These are phyloP conservation scores for Epirrita christyi DNA, from an alignment of 2,888 invertebrate species.

Conservation along the genomic window DNA sequence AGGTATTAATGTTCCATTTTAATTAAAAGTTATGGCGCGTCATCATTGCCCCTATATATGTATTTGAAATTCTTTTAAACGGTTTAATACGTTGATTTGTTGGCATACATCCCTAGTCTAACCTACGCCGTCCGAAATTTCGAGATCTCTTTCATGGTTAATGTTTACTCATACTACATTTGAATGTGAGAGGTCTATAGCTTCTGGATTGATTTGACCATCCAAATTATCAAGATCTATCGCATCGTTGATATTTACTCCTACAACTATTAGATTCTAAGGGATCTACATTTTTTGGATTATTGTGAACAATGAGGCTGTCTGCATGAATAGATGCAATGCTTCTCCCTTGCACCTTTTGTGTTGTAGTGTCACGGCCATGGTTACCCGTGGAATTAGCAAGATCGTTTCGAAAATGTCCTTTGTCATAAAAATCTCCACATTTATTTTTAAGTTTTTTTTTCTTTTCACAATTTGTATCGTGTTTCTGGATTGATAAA, in stretches of 20 bases:
- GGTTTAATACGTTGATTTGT: conserved; percentile 70
- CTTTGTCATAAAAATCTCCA: conserved; percentile 50
- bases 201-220: conserved; percentile 15
- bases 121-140: conserved; percentile 56
- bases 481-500: conserved; percentile 26
- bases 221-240: conserved; percentile 57
- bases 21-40: conserved; percentile 82
- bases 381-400: conserved; percentile 68
- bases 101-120: conserved; percentile 67
- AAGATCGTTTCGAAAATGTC: conserved; percentile 64
- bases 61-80: conserved; percentile 57
- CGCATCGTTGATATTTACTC: conserved; percentile 19
- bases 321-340: conserved; percentile 69
- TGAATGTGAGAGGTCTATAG: conserved; percentile 42
- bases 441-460: conserved; percentile 39
- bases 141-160: conserved; percentile 47
- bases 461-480: conserved; percentile 27
- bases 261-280: conserved; percentile 2
- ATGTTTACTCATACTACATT: conserved; percentile 28
- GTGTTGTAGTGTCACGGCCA: conserved; percentile 58
- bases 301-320: conserved; percentile 61
- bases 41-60: conserved; percentile 61
- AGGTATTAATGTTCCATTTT: conserved; percentile 72
- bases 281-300: conserved; percentile 37
- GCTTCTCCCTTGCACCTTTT: conserved; percentile 63